Base-by-base conservation (phyloP, 2,113 vertebrate species). In the Petroica traversi region DNA sequence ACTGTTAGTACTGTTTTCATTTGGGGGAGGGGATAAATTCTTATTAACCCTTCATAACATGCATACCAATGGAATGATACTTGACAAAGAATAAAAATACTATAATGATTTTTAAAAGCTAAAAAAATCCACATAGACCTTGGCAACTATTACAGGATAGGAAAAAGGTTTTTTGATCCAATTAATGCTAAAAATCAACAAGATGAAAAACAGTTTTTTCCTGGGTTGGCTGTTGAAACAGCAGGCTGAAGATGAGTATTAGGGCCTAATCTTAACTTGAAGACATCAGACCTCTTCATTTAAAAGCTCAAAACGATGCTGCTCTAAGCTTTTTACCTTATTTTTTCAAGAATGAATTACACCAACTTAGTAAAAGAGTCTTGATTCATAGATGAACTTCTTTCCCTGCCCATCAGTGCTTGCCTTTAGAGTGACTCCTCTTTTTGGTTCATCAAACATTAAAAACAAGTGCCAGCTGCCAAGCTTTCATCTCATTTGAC, bases 391-490 rank as follows among this genome's bases (percentile, higher is more conserved):
- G 5, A 38, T 43, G 16, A 95, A 64, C 55, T 69, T 83, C 17
- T 20, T 73, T 81, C 51, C 45, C 11, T 82, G 66, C 82, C 71
- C 25, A n/a, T 64, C 57, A 83, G 79, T 5, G 5, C 49, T 43
- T 92, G 59, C 64, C 69, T 87, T 87, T 34, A 61, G 48, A 86
- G 52, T 67, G 57, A 67, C 48, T 85, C 22, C 29, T 74, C 48
- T 81, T 59, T 82, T 59, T 85, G 33, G 40, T 89, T 89, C 34
- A 88, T 87, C 46, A 55, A 34, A 71, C 58, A n/a, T 71, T 85
- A 85, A 58, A 85, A 72, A 49, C 52, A 80, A 90, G 83, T 75
- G 62, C 45, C 91, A 91, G 83, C 89, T 96, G 86, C 62, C 67
- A 76, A 40, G 79, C 83, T 83, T 90, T 91, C 54, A 85, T 85